Evolutionary conservation across 2,113 vertebrate species (phyloP).

Genomic region (Amia ocellicauda): DNA sequence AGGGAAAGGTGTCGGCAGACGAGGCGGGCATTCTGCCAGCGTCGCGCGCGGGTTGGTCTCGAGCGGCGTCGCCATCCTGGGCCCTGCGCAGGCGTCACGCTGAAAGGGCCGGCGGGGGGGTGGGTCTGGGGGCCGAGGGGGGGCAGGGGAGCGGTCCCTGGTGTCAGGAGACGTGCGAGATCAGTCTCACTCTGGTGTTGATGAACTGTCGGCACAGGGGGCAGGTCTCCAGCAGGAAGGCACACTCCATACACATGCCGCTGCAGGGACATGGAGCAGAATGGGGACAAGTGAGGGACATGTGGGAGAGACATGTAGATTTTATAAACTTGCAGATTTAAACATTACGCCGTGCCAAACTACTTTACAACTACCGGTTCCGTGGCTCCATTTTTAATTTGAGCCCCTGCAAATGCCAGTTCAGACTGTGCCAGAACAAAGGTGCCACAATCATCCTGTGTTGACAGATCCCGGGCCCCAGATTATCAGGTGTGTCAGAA

Average conservation of each 20-base stretch:
- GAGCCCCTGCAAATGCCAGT: too few relatives aligned
- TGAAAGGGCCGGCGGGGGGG: slow-evolving; percentile 31
- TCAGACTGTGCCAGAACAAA: too few relatives aligned
- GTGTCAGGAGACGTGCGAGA: slow-evolving; percentile 97
- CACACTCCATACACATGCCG: slow-evolving; percentile 99
- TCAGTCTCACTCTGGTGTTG: slow-evolving; percentile 93
- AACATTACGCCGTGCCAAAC: too few relatives aligned
- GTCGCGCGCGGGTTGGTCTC: neutral
- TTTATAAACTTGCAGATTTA: too few relatives aligned
- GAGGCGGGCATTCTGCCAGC: slow-evolving; percentile 15
- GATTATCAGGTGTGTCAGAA: too few relatives aligned
- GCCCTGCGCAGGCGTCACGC: slow-evolving; percentile 30
- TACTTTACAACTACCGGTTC: too few relatives aligned
- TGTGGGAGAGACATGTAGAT: neutral
- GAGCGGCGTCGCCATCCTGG: too few relatives aligned
- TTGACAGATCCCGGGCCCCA: too few relatives aligned
- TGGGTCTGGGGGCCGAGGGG: slow-evolving; percentile 21
- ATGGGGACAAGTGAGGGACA: neutral
- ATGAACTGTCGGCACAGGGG: slow-evolving; percentile 98
- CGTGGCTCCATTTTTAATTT: too few relatives aligned
- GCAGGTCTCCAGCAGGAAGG: slow-evolving; percentile 98
- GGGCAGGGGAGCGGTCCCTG: slow-evolving; percentile 31
- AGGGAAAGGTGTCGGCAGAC: too few relatives aligned
- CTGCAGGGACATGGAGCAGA: slow-evolving; percentile 52
- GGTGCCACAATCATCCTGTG: too few relatives aligned